Conservation (phyloP, 2,888 invertebrate species). For the Phaedon cochleariae region DNA sequence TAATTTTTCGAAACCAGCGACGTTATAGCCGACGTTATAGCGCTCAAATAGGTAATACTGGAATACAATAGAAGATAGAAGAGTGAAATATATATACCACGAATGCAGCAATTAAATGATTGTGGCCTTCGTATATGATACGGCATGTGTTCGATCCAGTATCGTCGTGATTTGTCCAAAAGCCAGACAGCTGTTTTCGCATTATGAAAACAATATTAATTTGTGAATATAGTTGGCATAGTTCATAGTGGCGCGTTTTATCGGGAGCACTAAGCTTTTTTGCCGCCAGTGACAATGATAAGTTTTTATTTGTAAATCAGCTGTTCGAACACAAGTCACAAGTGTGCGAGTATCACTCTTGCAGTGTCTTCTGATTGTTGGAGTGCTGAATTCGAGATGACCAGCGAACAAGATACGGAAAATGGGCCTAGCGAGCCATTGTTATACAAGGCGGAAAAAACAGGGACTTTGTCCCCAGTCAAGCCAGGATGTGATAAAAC, state of each 20-base stretch:
- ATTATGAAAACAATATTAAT: slow-evolving; percentile 3
- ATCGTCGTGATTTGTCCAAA: slow-evolving; percentile 15
- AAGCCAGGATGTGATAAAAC: slow-evolving; percentile 16
- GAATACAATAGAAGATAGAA: slow-evolving; percentile 15
- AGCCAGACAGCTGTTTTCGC: slow-evolving; percentile 5
- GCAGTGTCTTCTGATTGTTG: slow-evolving; percentile 8
- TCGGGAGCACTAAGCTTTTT: slow-evolving; percentile 15
- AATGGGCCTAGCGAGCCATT: slow-evolving; percentile 44
- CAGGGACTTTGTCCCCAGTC: background rate
- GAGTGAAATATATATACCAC: slow-evolving; percentile 15
- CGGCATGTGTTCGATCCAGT: slow-evolving; percentile 5
- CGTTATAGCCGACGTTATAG: slow-evolving; percentile 1
- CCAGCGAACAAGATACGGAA: slow-evolving; percentile 34
- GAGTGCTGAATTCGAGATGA: slow-evolving; percentile 35
- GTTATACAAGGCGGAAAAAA: slow-evolving; percentile 37
- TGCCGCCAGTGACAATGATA: slow-evolving; percentile 37
- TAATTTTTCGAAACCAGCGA: slow-evolving; percentile 5
- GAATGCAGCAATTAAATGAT: slow-evolving; percentile 12
- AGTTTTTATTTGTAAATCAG: slow-evolving; percentile 43
- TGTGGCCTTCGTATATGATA: background rate
- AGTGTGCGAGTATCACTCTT: slow-evolving; percentile 7
- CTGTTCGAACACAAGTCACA: slow-evolving; percentile 28
- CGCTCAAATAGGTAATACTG: background rate
- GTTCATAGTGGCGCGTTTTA: slow-evolving; percentile 3
- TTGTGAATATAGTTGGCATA: background rate